phyloP scores from a whole-genome alignment of 2,888 invertebrate species.

The Hypsopygia costalis region DNA sequence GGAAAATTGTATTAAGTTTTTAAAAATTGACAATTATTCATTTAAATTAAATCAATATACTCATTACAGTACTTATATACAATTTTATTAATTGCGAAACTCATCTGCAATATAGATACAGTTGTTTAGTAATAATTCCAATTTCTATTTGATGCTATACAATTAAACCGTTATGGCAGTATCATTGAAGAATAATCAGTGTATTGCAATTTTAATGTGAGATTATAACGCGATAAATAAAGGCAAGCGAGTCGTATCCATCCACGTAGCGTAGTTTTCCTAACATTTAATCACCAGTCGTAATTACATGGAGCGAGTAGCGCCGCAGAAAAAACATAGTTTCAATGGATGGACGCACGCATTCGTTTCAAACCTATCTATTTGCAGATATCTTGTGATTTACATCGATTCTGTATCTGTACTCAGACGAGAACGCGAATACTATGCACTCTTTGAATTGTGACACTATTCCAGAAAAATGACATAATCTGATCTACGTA shows the following conservation, averaged over 20 bases:
- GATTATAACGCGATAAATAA: conserved; percentile 35
- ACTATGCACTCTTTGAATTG: too few relatives aligned
- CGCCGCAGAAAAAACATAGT: conserved; percentile 48
- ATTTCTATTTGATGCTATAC: conserved; percentile 12
- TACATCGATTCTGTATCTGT: conserved; percentile 20
- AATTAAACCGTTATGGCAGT: conserved; percentile 28
- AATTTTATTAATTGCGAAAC: too few relatives aligned
- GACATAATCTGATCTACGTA: background rate
- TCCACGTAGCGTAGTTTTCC: conserved; percentile 10
- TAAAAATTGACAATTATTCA: too few relatives aligned
- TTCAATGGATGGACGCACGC: conserved; percentile 38
- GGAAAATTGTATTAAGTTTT: too few relatives aligned
- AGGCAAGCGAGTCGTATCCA: conserved; percentile 9
- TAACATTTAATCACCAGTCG: conserved; percentile 34
- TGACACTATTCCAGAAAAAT: too few relatives aligned
- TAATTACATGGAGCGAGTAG: conserved; percentile 48
- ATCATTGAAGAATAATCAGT: conserved; percentile 36
- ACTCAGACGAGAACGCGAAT: conserved; percentile 10
- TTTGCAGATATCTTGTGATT: conserved; percentile 36
- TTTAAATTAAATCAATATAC: too few relatives aligned
- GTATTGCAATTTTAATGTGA: conserved; percentile 31
- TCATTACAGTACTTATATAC: too few relatives aligned
- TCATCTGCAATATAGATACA: too few relatives aligned
- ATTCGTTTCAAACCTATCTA: conserved; percentile 34
- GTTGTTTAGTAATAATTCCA: conserved; percentile 4